Conservation (phyloP, 2,797 vertebrate species). For the Cercopithecus neglectus region DNA sequence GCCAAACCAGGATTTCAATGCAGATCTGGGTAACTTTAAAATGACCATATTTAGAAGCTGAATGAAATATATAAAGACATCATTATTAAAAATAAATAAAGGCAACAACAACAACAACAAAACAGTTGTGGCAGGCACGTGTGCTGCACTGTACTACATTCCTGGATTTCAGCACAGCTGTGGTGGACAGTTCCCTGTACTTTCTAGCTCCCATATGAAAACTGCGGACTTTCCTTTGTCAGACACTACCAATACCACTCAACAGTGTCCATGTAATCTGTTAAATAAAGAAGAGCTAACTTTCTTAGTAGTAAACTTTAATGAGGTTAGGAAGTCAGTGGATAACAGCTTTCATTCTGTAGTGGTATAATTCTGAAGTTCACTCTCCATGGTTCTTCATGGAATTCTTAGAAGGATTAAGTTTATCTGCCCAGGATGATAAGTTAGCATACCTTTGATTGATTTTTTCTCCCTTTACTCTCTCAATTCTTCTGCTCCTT, state of each 20-base stretch:
- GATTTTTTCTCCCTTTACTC: not conserved
- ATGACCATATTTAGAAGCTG: not conserved
- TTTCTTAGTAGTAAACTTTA: not conserved
- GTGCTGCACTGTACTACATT: not conserved
- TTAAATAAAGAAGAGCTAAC: not conserved
- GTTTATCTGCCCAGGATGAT: not conserved
- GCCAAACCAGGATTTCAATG: not conserved
- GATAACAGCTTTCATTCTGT: not conserved
- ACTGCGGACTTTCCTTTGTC: not conserved
- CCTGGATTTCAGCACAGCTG: not conserved
- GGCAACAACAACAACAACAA: not conserved
- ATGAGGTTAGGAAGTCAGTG: not conserved
- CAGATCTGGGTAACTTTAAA: not conserved
- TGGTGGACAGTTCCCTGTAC: not conserved
- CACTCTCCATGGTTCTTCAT: not conserved
- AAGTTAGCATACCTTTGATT: not conserved
- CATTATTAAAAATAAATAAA: not conserved
- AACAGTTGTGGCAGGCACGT: not conserved
- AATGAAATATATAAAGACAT: not conserved
- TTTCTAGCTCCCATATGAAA: too few relatives aligned
- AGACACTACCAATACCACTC: not conserved
- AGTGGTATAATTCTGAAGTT: not conserved
- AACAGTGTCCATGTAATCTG: not conserved
- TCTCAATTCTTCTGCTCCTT: not conserved
- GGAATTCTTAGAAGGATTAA: not conserved